Evolutionary conservation across 2,113 vertebrate genomes (phyloP), one percentile per base, ranked within the genome.

Genomic region (Hippocampus barbouri): DNA sequence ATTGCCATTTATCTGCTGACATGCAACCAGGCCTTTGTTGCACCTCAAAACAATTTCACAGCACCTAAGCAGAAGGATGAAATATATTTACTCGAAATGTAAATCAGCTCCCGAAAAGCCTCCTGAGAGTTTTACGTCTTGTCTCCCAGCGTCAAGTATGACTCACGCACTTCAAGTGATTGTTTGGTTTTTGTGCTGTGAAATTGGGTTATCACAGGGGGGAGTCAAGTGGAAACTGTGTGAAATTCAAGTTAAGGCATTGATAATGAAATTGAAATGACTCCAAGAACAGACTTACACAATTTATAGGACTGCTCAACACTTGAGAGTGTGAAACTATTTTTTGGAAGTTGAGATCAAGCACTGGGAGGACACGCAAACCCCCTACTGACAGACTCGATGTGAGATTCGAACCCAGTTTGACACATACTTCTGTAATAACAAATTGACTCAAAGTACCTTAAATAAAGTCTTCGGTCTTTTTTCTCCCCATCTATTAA

Each of bases 21-120:
- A 68, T 47, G 75, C 56, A 45, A 76, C 38, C 63, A 83, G 76
- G 64, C 30, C 70, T 83, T 76, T 77, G 81, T 45, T 23, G 66
- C 66, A 23, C 69, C 73, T 74, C 11, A 0, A 84, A 87, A 79
- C 76, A 62, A 76, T 85, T 84, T 77, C 74, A 82, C 70, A 74
- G 71, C 62, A 68, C 77, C 66, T 56, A 20, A 70, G 62, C 56
- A 51, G 0, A 49, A 30, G 21, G 64, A 62, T 65, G 30, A 81
- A 71, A 82, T 41, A 79, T 63, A 72, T 78, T 82, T 66, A 80
- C 73, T 76, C 79, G 69, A 85, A 75, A 85, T 84, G 73, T 43
- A 87, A 89, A 89, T 86, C 41, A 77, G 70, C 74, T 73, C 68
- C 77, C 74, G 11, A 75, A 73, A 76, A 75, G 71, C 73, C 72